Conservation (phyloP, 2,888 invertebrate species). For the Linhomoeus sp. region DNA sequence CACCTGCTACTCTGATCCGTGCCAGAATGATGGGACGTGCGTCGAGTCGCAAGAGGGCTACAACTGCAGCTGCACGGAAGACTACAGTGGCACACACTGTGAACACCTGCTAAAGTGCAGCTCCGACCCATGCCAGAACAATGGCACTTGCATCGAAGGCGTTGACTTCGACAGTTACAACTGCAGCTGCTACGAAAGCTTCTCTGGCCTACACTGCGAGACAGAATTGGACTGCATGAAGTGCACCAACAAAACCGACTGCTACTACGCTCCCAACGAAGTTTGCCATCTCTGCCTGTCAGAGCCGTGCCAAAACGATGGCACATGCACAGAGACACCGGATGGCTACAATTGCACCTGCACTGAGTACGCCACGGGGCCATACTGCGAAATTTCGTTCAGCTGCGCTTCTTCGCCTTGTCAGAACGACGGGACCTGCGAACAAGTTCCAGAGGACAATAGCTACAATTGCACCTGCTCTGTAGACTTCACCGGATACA, state of each 20-base stretch:
- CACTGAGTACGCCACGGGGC: background rate
- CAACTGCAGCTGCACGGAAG: background rate
- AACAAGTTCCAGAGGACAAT: background rate
- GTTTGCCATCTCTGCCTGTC: no score
- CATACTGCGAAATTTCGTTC: background rate
- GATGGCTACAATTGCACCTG: constrained; percentile 41
- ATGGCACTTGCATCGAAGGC: no score
- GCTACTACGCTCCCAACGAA: no score
- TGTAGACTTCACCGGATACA: background rate
- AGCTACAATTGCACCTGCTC: background rate
- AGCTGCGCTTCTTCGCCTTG: background rate
- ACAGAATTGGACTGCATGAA: no score
- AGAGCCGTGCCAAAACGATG: constrained; percentile 25
- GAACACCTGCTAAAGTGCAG: no score
- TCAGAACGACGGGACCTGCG: background rate
- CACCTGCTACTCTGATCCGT: background rate
- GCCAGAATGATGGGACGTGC: background rate
- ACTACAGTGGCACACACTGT: background rate
- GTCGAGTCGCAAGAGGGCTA: background rate
- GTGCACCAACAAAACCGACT: no score
- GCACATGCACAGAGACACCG: constrained; percentile 54
- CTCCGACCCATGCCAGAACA: no score
- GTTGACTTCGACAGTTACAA: no score
- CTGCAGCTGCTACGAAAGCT: no score
- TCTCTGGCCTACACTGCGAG: no score